phyloP scores from a whole-genome alignment of 2,888 invertebrate species.

The Endotricha flammealis region DNA sequence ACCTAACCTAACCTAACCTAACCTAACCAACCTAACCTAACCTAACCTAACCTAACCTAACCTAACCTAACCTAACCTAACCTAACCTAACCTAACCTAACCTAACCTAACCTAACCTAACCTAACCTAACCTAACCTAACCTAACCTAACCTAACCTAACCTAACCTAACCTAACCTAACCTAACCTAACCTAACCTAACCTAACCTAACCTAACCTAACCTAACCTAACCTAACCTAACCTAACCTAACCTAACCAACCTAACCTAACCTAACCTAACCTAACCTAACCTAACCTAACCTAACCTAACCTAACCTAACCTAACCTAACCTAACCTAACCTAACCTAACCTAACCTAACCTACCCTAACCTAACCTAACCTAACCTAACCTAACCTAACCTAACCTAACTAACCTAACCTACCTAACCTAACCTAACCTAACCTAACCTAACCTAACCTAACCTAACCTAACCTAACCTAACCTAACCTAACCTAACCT shows the following conservation, averaged over 20 bases:
- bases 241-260: neutral
- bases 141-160: neutral
- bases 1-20: neutral
- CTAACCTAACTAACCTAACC: neutral
- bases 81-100: neutral
- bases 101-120: neutral
- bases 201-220: neutral
- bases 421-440: neutral
- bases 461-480: neutral
- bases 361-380: no score
- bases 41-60: neutral
- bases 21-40: no score
- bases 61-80: neutral
- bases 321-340: neutral
- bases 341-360: no score
- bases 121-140: neutral
- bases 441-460: neutral
- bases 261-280: no score
- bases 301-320: neutral
- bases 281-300: neutral
- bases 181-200: neutral
- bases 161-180: neutral
- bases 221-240: neutral
- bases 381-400: neutral
- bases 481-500: neutral